Evolutionary conservation across 2,888 invertebrate species (phyloP), one percentile per base, ranked within the genome.

Genomic region (Pardosa pseudoannulata): DNA sequence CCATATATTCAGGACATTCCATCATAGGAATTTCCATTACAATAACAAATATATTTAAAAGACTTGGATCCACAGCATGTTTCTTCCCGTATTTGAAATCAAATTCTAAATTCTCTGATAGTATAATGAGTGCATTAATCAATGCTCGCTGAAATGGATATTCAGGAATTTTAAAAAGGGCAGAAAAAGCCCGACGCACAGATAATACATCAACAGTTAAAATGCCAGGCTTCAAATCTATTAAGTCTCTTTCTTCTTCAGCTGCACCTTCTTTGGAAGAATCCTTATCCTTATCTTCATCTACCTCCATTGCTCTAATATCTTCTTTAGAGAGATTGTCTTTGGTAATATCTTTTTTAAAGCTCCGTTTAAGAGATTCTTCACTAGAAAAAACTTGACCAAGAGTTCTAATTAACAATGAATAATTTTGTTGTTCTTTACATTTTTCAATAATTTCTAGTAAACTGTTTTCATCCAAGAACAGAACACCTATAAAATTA

Each of bases 211-310:
- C 92, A 16, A 92, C 89, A 27, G 90, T 90, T 31, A 91, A 88
- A 65, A 89, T 89, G 62, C 89, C 88, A 31, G 83, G 79, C 39
- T 89, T 89, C 29, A 64, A 9, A 28, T 70, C 65, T 2, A 23
- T 36, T 23, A 19, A 13, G 23, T n/a, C 32, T n/a, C 56, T 27
- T 32, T 79, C 79, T 64, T 87, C 72, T n/a, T 76, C 76, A 7
- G 67, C 23, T 2, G 36, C 56, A 11, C 62, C 82, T 56, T 83
- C 83, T 78, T 76, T 73, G 7, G 83, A 78, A 90, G 95, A 94
- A 90, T 97, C 97, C 90, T 95, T 95, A 91, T 97, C 97, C 92
- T 97, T 97, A 90, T 97, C 97, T 89, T 94, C 94, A 91, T 97
- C 97, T 74, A 94, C 94, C 91, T 95, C 95, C 82, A 95, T 92